phyloP scores from a whole-genome alignment of 2,113 vertebrate species.

The Galeopterus variegatus region DNA sequence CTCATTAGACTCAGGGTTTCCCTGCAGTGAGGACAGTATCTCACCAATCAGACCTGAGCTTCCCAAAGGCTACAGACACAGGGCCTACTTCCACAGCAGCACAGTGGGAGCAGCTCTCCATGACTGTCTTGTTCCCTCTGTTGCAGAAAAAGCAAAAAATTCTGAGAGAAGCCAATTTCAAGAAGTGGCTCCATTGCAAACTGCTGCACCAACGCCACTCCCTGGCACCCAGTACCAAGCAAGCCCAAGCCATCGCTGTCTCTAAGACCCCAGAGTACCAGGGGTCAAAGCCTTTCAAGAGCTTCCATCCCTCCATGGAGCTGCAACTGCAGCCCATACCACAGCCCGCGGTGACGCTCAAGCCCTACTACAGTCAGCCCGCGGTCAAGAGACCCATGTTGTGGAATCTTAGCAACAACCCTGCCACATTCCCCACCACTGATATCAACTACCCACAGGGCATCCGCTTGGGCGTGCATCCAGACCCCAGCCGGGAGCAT shows the following conservation, averaged over 20 bases:
- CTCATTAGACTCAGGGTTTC: neutral
- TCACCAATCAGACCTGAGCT: neutral
- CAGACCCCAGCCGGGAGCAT: neutral
- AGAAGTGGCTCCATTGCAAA: constrained; percentile 78
- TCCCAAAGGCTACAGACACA: neutral
- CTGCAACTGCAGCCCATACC: neutral
- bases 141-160: constrained; percentile 76
- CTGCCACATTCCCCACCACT: neutral
- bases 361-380: accelerated
- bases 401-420: constrained; percentile 82
- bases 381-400: neutral
- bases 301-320: neutral
- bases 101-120: neutral
- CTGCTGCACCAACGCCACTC: neutral
- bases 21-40: neutral
- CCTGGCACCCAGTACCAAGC: neutral
- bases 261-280: neutral
- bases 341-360: accelerated
- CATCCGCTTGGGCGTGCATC: constrained; percentile 60
- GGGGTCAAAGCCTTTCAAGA: neutral
- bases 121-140: neutral
- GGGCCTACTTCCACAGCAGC: neutral
- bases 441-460: neutral
- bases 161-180: constrained; percentile 46
- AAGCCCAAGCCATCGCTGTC: neutral